Evolutionary conservation across 1,140 invertebrate species (phyloP).

Genomic region (Pseudobourletiella spinata): DNA sequence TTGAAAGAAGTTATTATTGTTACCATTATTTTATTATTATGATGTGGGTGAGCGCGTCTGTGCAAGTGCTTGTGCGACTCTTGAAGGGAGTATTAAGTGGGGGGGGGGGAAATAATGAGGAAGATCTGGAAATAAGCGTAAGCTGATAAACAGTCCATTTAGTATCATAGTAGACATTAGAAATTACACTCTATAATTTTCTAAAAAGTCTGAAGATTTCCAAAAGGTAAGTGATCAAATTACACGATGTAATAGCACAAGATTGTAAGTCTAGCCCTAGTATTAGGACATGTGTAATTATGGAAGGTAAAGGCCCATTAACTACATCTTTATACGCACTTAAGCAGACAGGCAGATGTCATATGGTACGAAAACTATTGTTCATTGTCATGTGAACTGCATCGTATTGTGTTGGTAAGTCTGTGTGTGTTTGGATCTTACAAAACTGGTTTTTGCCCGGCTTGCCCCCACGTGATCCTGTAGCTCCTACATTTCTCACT

Average conservation of each 20-base stretch:
- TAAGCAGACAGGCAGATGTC: constrained; percentile 33
- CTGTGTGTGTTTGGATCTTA: too few relatives aligned
- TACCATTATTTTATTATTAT: background rate
- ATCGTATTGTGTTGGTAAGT: too few relatives aligned
- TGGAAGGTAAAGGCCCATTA: constrained; percentile 25
- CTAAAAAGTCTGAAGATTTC: constrained; percentile 15
- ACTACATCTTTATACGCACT: constrained; percentile 31
- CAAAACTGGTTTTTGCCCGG: constrained; percentile 23
- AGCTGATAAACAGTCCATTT: background rate
- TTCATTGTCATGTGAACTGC: constrained; percentile 23
- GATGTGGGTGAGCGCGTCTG: background rate
- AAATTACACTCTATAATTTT: constrained; percentile 26
- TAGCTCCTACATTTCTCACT: background rate
- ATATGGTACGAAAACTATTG: constrained; percentile 23
- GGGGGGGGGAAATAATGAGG: too few relatives aligned
- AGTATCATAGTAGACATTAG: constrained; percentile 5
- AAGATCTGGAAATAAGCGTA: background rate
- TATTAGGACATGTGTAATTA: constrained; percentile 24
- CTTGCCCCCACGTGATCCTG: constrained; percentile 23
- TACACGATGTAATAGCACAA: constrained; percentile 27
- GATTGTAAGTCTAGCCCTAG: constrained; percentile 23
- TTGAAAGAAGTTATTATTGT: background rate
- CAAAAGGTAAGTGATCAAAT: constrained; percentile 24
- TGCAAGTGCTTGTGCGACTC: background rate
- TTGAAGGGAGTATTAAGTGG: too few relatives aligned